Conservation (phyloP, 2,113 vertebrate species). For the Pagrus major region DNA sequence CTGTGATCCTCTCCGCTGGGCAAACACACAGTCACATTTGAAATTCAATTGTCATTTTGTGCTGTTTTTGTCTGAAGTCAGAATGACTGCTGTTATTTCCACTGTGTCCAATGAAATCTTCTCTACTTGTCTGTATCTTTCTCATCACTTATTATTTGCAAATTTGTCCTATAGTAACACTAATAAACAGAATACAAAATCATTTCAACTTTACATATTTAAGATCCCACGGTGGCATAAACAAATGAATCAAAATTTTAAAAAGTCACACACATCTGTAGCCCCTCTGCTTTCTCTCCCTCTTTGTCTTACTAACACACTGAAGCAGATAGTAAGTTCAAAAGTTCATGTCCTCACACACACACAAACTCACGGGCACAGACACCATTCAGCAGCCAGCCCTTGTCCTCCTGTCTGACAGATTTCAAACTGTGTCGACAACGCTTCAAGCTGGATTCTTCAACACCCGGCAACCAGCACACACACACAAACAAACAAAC, state of each 20-base stretch:
- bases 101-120: conserved; percentile 1
- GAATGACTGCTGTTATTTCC: neutral
- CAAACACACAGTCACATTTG: conserved; percentile 13
- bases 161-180: neutral
- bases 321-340: conserved; percentile 26
- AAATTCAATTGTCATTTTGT: neutral
- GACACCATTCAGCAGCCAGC: conserved; percentile 27
- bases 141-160: neutral
- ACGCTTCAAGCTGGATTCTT: conserved; percentile 36
- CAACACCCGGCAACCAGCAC: conserved; percentile 42
- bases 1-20: conserved; percentile 31
- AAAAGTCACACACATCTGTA: neutral
- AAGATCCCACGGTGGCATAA: neutral
- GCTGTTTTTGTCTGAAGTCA: neutral
- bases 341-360: conserved; percentile 25
- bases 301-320: neutral
- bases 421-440: conserved; percentile 29
- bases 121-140: neutral
- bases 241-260: neutral
- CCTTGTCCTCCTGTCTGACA: conserved; percentile 36
- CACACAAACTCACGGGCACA: conserved; percentile 27
- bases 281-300: neutral
- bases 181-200: neutral
- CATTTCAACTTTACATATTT: neutral
- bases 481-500: conserved; percentile 1